These are phyloP conservation scores for Dryoscopus gambensis DNA, from an alignment of 2,113 vertebrate species.

Conservation along the genomic window DNA sequence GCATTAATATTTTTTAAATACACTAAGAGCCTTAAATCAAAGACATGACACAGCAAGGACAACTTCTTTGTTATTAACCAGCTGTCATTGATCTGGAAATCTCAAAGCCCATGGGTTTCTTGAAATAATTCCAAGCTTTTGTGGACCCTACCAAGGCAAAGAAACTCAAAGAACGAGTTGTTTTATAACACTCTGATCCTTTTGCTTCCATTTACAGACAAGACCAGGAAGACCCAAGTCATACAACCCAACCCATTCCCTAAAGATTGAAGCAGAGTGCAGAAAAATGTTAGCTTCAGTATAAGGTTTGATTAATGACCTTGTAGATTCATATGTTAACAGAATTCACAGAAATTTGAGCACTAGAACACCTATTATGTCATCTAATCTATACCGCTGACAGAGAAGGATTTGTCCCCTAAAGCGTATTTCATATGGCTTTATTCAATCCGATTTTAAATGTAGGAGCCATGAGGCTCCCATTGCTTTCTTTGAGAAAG, in stretches of 20 bases:
- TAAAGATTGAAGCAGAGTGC: background rate
- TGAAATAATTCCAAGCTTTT: background rate
- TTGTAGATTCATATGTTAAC: background rate
- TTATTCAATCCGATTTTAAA: background rate
- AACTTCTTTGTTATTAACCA: background rate
- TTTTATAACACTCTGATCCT: background rate
- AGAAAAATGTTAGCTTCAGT: background rate
- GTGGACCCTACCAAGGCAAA: background rate
- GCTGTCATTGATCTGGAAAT: background rate
- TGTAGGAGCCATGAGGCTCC: background rate
- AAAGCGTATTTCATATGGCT: background rate
- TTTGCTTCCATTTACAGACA: background rate
- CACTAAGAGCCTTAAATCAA: background rate
- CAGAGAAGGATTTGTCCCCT: background rate
- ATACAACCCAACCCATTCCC: background rate
- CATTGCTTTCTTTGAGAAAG: background rate
- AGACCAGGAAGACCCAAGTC: background rate
- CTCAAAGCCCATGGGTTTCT: background rate
- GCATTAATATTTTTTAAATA: background rate
- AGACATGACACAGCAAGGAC: background rate
- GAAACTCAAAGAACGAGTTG: background rate
- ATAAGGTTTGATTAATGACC: background rate
- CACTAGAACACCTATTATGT: background rate
- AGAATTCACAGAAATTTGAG: conserved; percentile 2
- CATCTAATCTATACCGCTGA: background rate